phyloP scores from a whole-genome alignment of 2,113 vertebrate species.

The Gallinago paraguaiae region DNA sequence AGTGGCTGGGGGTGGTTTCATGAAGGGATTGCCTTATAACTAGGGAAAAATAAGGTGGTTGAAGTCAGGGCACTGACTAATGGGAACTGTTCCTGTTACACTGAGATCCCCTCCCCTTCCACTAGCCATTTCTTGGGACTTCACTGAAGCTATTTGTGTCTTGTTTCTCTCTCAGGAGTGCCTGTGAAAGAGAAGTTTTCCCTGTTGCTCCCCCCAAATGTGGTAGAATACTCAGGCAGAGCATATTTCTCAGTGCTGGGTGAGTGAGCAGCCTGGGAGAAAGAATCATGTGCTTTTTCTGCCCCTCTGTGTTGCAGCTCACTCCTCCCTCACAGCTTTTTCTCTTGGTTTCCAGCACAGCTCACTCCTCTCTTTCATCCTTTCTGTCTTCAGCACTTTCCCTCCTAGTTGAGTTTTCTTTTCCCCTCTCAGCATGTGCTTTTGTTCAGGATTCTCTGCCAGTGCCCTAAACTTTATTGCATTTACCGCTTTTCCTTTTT shows the following conservation, averaged over 20 bases:
- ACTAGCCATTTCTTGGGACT: background rate
- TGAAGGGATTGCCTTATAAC: background rate
- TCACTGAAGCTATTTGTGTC: background rate
- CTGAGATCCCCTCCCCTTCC: background rate
- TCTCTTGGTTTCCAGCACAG: background rate
- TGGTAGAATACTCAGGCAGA: slow-evolving; percentile 70
- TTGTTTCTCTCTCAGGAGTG: slow-evolving; percentile 45
- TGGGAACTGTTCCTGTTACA: background rate
- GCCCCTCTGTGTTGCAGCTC: background rate
- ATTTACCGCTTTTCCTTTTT: background rate
- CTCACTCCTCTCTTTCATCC: background rate
- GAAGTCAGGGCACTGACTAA: background rate
- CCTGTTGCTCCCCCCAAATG: slow-evolving; percentile 62
- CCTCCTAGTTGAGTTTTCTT: background rate
- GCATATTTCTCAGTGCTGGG: slow-evolving; percentile 74
- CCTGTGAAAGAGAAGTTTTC: slow-evolving; percentile 24
- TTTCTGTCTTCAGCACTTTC: background rate
- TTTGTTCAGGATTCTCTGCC: background rate
- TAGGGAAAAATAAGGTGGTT: background rate
- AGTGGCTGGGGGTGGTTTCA: background rate
- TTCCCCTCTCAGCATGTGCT: background rate
- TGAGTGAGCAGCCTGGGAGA: slow-evolving; percentile 42
- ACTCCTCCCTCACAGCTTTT: background rate
- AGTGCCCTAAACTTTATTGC: background rate
- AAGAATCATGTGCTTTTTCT: background rate